Evolutionary conservation across 1,140 invertebrate species (phyloP).

Genomic region (Reticulitermes speratus): DNA sequence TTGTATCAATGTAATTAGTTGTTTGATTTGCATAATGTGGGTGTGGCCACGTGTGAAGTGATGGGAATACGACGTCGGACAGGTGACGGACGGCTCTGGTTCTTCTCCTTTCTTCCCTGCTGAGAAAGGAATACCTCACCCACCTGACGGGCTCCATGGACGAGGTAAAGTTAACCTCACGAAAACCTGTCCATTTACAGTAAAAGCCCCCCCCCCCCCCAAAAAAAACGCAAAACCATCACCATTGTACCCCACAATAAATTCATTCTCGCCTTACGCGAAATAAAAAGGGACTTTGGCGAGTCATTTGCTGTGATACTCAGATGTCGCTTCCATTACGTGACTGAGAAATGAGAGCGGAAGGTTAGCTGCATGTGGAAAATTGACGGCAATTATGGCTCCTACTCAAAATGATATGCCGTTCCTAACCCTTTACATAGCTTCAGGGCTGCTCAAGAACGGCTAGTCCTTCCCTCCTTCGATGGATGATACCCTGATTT

Average conservation of each 20-base stretch:
- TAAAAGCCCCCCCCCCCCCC: no score
- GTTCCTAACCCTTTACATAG: no score
- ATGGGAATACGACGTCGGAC: background rate
- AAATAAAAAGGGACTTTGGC: no score
- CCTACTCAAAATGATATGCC: no score
- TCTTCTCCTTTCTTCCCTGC: background rate
- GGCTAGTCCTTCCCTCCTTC: no score
- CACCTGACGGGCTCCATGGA: background rate
- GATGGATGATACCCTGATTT: no score
- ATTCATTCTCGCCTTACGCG: no score
- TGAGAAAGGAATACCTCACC: background rate
- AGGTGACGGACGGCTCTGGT: background rate
- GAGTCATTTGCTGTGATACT: no score
- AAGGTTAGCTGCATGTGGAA: background rate
- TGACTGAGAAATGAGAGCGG: background rate
- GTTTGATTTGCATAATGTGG: background rate
- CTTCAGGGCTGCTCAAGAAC: no score
- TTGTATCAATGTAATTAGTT: background rate
- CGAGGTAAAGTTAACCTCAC: background rate
- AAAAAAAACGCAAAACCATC: no score
- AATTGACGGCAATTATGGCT: background rate
- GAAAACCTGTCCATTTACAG: background rate
- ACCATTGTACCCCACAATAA: no score
- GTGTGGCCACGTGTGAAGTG: slow-evolving; percentile 13
- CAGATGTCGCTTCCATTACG: background rate